Evolutionary conservation across 2,113 vertebrate species (phyloP), one percentile per base, ranked within the genome.

Genomic region (Halcyon malimbica): DNA sequence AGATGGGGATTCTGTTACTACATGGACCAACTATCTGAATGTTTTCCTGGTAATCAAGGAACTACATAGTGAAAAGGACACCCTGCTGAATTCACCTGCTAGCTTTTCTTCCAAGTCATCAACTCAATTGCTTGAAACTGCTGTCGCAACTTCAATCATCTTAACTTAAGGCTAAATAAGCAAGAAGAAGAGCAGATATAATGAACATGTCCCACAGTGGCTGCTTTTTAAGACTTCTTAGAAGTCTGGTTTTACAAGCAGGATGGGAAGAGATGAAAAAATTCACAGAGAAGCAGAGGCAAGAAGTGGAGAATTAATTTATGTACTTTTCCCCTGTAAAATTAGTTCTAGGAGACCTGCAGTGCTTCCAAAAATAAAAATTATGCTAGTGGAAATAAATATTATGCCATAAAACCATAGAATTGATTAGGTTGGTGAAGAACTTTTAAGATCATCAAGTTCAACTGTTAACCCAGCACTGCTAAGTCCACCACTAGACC

Each of bases 61-160:
- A 78, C 64, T 74, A 39, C 26, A 9, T 13, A 42, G 42, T 41
- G 56, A 81, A 92, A 86, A 63, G 74, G 93, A 96, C 65, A 79
- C 48, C 87, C 94, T 39, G 57, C 74, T 83, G 84, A 96, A 93
- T 62, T 96, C 86, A 95, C 85, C 88, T 89, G 88, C 80, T 77
- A 90, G 76, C 35, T 93, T 93, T 78, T 77, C 73, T 85, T 94
- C 81, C 70, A 84, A 82, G 48, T 87, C 89, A 95, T 86, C 95
- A 95, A 33, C 75, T 94, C 83, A 93, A 89, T 86, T 89, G 90
- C 85, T 80, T 92, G 54, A 71, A 90, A 90, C 64, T 56, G 71
- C 68, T 79, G 56, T n/a, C 88, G 68, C 71, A 90, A 63, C 73
- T 80, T 83, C 69, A 78, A 41, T 80, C 63, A 93, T n/a, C 60